Percentiles rank a stretch among this genome's conserved stretches.
Conservation (phyloP, 2,113 vertebrate species). For the Hydrolagus affinis region DNA sequence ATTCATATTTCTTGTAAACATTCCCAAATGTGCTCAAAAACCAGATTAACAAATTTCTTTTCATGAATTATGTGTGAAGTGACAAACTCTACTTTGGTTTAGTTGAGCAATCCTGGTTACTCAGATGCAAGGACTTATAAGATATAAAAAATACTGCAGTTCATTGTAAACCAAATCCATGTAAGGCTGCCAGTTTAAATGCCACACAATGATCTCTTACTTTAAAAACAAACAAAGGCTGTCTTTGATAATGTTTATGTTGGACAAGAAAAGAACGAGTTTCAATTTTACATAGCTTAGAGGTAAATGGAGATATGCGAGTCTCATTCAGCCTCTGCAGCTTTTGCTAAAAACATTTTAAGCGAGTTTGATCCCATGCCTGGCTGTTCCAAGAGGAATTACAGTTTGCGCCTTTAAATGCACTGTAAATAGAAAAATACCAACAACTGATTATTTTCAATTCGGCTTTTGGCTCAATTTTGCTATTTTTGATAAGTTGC, state of each 20-base stretch:
- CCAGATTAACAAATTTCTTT: slow-evolving; percentile 17
- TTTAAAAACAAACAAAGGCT: too few relatives aligned
- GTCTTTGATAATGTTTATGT: not conserved
- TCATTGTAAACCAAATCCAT: not conserved
- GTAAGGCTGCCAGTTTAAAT: not conserved
- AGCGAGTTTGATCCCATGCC: not conserved
- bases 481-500: slow-evolving; percentile 46
- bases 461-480: slow-evolving; percentile 43
- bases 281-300: not conserved
- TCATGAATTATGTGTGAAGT: slow-evolving; percentile 3
- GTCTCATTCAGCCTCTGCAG: not conserved
- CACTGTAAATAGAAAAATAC: slow-evolving; percentile 43
- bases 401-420: not conserved
- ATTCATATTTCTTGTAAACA: slow-evolving; percentile 21
- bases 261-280: not conserved
- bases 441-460: slow-evolving; percentile 51
- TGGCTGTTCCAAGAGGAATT: not conserved
- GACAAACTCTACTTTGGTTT: not conserved
- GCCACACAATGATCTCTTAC: not conserved
- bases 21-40: slow-evolving; percentile 10
- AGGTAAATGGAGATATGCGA: not conserved
- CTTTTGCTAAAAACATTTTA: slow-evolving; percentile 7
- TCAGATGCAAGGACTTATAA: not conserved
- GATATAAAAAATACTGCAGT: not conserved
- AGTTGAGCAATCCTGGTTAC: not conserved